phyloP scores from a whole-genome alignment of 2,888 invertebrate genomes.

The Nephrotoma guestfalica region DNA sequence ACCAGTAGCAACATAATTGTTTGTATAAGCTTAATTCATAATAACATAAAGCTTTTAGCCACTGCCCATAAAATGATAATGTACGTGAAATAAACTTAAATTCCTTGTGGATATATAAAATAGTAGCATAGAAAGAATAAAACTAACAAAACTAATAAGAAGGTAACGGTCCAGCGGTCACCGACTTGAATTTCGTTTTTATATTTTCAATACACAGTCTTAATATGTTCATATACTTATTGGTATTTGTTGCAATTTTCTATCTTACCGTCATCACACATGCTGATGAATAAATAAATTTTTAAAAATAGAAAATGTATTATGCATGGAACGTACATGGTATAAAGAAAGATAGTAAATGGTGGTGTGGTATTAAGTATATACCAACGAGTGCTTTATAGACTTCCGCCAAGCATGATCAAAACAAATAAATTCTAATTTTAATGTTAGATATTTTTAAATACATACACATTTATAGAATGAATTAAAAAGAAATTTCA shows the following conservation, averaged over 20 bases:
- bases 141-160: neutral
- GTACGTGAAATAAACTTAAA: neutral
- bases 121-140: neutral
- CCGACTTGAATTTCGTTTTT: neutral
- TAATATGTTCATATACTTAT: neutral
- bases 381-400: neutral
- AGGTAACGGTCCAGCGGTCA: conserved; percentile 3
- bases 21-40: neutral
- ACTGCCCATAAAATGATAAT: neutral
- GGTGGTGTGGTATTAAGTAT: neutral
- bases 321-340: neutral
- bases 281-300: neutral
- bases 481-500: neutral
- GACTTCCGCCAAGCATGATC: neutral
- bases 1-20: neutral
- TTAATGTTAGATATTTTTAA: neutral
- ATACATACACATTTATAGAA: neutral
- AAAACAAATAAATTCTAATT: neutral
- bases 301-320: neutral
- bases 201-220: neutral
- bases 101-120: neutral
- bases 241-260: neutral
- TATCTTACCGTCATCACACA: neutral
- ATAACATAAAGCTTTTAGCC: neutral
- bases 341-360: neutral